Conservation (phyloP, 2,888 invertebrate genomes). For the Andrena marginata region DNA sequence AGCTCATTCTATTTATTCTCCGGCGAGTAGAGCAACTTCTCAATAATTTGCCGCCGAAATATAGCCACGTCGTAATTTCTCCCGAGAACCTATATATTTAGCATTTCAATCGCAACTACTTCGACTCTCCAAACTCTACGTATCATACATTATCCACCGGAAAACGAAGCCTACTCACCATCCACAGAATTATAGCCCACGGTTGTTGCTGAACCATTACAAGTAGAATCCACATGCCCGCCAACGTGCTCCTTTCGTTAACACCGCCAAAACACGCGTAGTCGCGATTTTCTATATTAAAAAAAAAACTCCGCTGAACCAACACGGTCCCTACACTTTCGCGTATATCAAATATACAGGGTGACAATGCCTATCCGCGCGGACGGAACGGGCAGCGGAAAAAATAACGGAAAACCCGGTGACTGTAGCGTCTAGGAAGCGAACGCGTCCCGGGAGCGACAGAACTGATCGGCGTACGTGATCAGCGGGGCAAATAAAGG, state of each 20-base stretch:
- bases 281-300: slow-evolving; percentile 32
- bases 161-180: not conserved
- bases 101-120: too few relatives aligned
- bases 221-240: not conserved
- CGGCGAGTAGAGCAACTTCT: too few relatives aligned
- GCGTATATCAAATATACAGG: slow-evolving; percentile 58
- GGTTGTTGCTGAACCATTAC: not conserved
- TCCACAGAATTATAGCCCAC: not conserved
- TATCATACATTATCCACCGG: not conserved
- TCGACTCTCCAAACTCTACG: too few relatives aligned
- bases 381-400: slow-evolving; percentile 14
- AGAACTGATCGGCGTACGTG: slow-evolving; percentile 65
- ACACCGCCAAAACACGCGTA: slow-evolving; percentile 25
- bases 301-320: slow-evolving; percentile 41
- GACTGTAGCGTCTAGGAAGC: slow-evolving; percentile 30
- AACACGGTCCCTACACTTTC: slow-evolving; percentile 45
- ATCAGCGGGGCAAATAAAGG: slow-evolving; percentile 65
- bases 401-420: slow-evolving; percentile 11
- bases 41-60: too few relatives aligned
- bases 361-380: slow-evolving; percentile 56
- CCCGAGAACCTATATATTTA: too few relatives aligned
- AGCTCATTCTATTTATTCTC: too few relatives aligned
- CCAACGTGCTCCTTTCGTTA: slow-evolving; percentile 6
- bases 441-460: slow-evolving; percentile 56
- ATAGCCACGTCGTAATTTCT: too few relatives aligned